These are phyloP conservation scores for Pygoscelis antarcticus DNA, from an alignment of 2,113 vertebrate genomes.

Conservation along the genomic window DNA sequence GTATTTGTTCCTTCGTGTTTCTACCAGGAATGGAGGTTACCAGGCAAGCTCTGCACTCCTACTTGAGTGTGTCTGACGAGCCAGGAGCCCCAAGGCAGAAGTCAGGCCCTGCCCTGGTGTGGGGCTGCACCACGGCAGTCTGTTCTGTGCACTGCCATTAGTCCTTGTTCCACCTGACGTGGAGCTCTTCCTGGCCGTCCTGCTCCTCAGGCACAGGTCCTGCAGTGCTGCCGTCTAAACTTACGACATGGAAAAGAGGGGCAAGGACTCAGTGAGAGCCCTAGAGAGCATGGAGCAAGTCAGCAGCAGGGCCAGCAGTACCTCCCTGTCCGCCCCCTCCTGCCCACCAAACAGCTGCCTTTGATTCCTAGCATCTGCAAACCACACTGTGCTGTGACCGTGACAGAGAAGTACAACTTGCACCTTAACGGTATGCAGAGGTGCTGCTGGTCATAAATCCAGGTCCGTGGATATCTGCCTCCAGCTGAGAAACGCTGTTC, in stretches of 20 bases:
- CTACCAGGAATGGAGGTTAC: not conserved
- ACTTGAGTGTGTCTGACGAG: too few relatives aligned
- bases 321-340: not conserved
- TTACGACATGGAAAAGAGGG: not conserved
- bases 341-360: not conserved
- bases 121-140: not conserved
- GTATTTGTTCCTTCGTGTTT: not conserved
- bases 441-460: not conserved
- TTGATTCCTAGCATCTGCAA: too few relatives aligned
- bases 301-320: not conserved
- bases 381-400: accelerated
- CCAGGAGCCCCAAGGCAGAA: not conserved
- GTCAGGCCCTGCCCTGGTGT: not conserved
- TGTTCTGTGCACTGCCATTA: not conserved
- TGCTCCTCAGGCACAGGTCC: not conserved
- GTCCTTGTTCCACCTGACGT: not conserved
- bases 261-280: not conserved
- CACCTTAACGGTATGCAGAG: accelerated
- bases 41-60: not conserved
- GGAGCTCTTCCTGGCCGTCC: not conserved
- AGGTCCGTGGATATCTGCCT: not conserved
- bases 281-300: not conserved
- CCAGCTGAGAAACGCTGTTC: not conserved
- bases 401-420: too few relatives aligned
- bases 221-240: not conserved